Evolutionary conservation across 2,113 vertebrate genomes (phyloP).

Genomic region (Zosterops pallidus): DNA sequence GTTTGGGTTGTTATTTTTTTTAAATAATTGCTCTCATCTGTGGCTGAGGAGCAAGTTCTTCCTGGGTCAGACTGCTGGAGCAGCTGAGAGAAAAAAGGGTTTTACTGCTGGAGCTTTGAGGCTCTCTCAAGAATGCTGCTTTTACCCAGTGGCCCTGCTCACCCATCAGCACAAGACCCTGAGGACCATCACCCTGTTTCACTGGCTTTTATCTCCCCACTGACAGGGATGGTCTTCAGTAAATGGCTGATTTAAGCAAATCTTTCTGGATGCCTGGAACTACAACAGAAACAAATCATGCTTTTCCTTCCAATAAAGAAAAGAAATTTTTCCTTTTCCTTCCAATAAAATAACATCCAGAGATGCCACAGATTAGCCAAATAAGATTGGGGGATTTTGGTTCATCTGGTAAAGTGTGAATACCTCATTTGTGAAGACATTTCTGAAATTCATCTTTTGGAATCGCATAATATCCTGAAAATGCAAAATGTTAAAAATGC

Average conservation of each 20-base stretch:
- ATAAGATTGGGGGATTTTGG: neutral
- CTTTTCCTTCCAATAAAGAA: no score
- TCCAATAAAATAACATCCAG: neutral
- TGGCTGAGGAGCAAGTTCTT: neutral
- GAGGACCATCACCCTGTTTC: neutral
- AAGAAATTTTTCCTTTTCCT: neutral
- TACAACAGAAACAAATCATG: neutral
- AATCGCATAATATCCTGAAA: neutral
- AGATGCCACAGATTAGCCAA: neutral
- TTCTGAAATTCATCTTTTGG: slow-evolving; percentile 7
- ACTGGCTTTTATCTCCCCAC: neutral
- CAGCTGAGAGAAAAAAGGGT: neutral
- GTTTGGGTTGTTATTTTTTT: neutral
- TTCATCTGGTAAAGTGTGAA: neutral
- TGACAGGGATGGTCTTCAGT: neutral
- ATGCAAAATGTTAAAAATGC: neutral
- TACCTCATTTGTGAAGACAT: slow-evolving; percentile 3
- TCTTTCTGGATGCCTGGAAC: neutral
- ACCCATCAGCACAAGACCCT: neutral
- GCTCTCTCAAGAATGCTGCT: neutral
- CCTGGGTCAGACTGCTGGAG: neutral
- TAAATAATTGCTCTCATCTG: neutral
- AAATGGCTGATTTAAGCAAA: slow-evolving; percentile 1
- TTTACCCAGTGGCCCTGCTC: neutral
- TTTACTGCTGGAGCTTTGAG: neutral